Evolutionary conservation across 2,113 vertebrate genomes (phyloP), one percentile per base, ranked within the genome.

Genomic region (Hippoglossus stenolepis): DNA sequence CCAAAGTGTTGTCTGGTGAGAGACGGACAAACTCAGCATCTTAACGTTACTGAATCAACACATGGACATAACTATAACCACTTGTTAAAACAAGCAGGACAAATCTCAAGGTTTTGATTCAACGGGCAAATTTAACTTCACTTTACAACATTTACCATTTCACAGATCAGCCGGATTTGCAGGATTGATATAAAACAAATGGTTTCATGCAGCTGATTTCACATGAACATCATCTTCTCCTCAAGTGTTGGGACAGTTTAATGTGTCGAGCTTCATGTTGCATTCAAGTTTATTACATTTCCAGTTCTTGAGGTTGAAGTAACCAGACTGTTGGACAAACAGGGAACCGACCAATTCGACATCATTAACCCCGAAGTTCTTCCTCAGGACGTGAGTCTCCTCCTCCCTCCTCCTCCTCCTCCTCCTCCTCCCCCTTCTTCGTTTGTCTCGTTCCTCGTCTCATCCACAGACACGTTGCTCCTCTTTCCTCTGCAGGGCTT

Each of bases 1-100:
- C 95, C 21, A 94, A 95, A 79, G 94, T 96, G 45, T 76, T 91
- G 75, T 94, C 95, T 60, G 91, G 93, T 97, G 88, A 94, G 94
- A 60, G 9, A 11, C 1, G 17, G 11, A 74, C 12, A 43, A 13
- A 38, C 28, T 3, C 5, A 28, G 28, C 28, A 28, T 1, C 4
- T 28, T 5, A 5, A 28, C 28, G 5, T 28, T 28, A 28, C 28
- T 28, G 5, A 24, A 24, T 24, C 24, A 24, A 31, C 31, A 31
- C 31, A 7, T 31, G 31, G 31, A 31, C 6, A 31, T 31, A 8
- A 28, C 28, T 5, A 28, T 28, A 28, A 31, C 31, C 31, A 31
- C 31, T 31, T 31, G 7, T 31, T 31, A 7, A 31, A 31, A 5
- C 31, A 31, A 7, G 28, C 5, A 31, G 28, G 5, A 7, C 5